Evolutionary conservation across 1,140 invertebrate genomes (phyloP).

Genomic region (Drosophila nebulosa): DNA sequence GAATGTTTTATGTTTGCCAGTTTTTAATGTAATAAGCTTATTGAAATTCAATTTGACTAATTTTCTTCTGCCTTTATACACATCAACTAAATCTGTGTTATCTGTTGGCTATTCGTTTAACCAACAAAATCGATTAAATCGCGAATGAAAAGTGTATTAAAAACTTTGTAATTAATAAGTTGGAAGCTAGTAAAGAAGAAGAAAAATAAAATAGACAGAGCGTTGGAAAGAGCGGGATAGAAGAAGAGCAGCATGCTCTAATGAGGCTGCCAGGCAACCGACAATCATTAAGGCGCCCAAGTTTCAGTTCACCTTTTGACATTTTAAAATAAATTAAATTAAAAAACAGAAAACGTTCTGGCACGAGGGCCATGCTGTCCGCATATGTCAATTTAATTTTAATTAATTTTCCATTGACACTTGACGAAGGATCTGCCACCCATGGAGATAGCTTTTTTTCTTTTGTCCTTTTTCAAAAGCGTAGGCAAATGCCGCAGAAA

Average conservation of each 20-base stretch:
- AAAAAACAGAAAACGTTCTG: slow-evolving; percentile 18
- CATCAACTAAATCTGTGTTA: too few species aligned
- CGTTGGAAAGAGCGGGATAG: not conserved
- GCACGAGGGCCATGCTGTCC: slow-evolving; percentile 11
- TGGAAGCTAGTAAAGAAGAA: not conserved
- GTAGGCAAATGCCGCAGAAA: not conserved
- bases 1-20: too few species aligned
- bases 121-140: not conserved
- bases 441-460: slow-evolving; percentile 9
- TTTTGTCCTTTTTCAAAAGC: not conserved
- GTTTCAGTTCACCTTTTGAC: slow-evolving; percentile 24
- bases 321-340: slow-evolving; percentile 40
- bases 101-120: too few species aligned
- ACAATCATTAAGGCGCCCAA: slow-evolving; percentile 28
- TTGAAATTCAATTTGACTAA: too few species aligned
- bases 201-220: not conserved
- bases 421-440: slow-evolving; percentile 34
- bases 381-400: slow-evolving; percentile 34
- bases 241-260: not conserved
- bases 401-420: slow-evolving; percentile 53
- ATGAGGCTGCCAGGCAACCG: slow-evolving; percentile 32
- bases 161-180: not conserved
- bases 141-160: not conserved
- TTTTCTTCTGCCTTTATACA: too few species aligned
- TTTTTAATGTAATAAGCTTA: too few species aligned